Percentiles rank a stretch among this genome's conserved stretches.
Evolutionary conservation across 2,888 invertebrate genomes (phyloP).

Genomic region (Tenthredo mesomela): DNA sequence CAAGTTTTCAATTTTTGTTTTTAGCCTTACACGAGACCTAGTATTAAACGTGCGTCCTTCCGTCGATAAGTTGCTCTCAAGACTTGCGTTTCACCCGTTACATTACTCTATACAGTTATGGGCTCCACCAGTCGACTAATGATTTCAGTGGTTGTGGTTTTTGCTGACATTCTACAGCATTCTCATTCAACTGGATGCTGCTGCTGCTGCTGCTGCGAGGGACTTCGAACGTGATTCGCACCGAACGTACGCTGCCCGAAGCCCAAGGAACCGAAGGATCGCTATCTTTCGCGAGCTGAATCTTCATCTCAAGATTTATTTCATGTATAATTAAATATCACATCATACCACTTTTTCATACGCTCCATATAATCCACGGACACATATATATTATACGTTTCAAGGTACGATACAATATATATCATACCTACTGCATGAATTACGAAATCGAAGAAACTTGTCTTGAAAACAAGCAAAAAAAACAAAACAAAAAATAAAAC

Average conservation of each 20-base stretch:
- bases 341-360: slow-evolving; percentile 13
- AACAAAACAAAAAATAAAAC: no score
- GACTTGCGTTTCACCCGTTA: slow-evolving; percentile 42
- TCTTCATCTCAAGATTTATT: slow-evolving; percentile 3
- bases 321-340: slow-evolving; percentile 9
- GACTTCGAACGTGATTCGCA: slow-evolving; percentile 39
- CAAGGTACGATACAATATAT: background rate
- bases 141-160: slow-evolving; percentile 76
- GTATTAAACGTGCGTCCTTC: background rate
- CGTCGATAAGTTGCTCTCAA: background rate
- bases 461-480: no score
- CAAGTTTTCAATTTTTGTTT: background rate
- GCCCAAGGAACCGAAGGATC: slow-evolving; percentile 19
- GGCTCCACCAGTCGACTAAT: slow-evolving; percentile 69
- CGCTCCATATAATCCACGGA: slow-evolving; percentile 1
- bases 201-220: slow-evolving; percentile 60
- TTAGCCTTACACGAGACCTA: background rate
- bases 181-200: slow-evolving; percentile 75
- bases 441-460: background rate
- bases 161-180: slow-evolving; percentile 78
- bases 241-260: background rate
- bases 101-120: slow-evolving; percentile 40
- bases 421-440: background rate
- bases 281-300: background rate
- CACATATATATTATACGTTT: background rate